These are phyloP conservation scores for Pteromalus puparum DNA, from an alignment of 1,140 invertebrate species.

Conservation along the genomic window DNA sequence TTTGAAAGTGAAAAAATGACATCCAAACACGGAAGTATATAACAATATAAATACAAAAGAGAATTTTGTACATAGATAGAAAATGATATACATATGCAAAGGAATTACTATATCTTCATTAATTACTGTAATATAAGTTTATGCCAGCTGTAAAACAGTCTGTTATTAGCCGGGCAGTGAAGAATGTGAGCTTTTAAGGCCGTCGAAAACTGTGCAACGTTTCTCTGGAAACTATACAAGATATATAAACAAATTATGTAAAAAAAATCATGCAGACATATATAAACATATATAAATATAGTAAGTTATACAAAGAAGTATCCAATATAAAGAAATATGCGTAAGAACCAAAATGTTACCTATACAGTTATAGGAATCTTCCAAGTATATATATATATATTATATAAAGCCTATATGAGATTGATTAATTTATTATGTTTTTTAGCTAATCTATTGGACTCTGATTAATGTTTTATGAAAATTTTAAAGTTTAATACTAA, in stretches of 20 bases:
- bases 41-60: slow-evolving; percentile 25
- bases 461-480: slow-evolving; percentile 37
- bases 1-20: slow-evolving; percentile 12
- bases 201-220: slow-evolving; percentile 55
- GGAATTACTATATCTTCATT: slow-evolving; percentile 55
- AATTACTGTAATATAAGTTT: slow-evolving; percentile 60
- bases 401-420: slow-evolving; percentile 32
- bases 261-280: slow-evolving; percentile 37
- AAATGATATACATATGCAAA: slow-evolving; percentile 40
- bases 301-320: slow-evolving; percentile 39
- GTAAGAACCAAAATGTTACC: slow-evolving; percentile 53
- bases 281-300: slow-evolving; percentile 43
- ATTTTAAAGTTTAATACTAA: slow-evolving; percentile 42
- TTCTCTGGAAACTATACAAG: slow-evolving; percentile 50
- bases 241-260: slow-evolving; percentile 56
- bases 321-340: slow-evolving; percentile 43
- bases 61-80: slow-evolving; percentile 58
- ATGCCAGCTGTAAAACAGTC: slow-evolving; percentile 57
- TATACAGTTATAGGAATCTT: slow-evolving; percentile 49
- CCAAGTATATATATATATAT: slow-evolving; percentile 13
- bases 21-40: slow-evolving; percentile 49
- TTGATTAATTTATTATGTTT: slow-evolving; percentile 48
- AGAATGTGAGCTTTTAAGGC: slow-evolving; percentile 54
- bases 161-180: slow-evolving; percentile 42
- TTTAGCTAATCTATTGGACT: slow-evolving; percentile 43